Evolutionary conservation across 2,797 vertebrate genomes (phyloP).

Genomic region (Masticophis lateralis): DNA sequence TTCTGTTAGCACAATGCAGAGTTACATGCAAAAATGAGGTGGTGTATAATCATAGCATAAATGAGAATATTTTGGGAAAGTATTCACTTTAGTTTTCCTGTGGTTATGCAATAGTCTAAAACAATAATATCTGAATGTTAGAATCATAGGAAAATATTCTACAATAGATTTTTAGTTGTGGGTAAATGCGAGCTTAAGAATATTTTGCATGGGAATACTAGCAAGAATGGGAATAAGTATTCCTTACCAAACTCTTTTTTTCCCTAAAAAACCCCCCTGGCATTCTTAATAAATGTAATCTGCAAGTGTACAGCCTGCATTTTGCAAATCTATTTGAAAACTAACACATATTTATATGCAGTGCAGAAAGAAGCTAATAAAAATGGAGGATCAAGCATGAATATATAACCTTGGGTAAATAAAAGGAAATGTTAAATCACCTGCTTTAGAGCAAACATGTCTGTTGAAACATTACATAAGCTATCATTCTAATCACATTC

Average conservation of each 20-base stretch:
- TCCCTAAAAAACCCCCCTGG: background rate
- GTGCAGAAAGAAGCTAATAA: background rate
- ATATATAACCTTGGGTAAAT: background rate
- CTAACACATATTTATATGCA: background rate
- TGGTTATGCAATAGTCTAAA: background rate
- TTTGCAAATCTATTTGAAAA: slow-evolving; percentile 1
- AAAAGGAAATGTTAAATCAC: background rate
- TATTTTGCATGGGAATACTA: background rate
- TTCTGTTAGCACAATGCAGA: background rate
- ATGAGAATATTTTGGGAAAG: background rate
- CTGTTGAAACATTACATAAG: background rate
- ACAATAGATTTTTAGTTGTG: background rate
- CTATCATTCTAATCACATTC: background rate
- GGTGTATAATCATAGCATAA: background rate
- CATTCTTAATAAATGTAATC: background rate
- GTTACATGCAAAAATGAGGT: background rate
- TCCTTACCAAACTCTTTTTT: background rate
- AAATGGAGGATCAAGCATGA: background rate
- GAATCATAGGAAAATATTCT: background rate
- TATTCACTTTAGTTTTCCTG: background rate
- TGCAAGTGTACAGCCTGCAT: background rate
- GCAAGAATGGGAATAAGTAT: background rate
- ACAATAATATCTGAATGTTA: background rate
- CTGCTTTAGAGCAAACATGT: background rate
- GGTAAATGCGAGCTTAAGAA: background rate